These are phyloP conservation scores for Muscicapa comitata DNA, from an alignment of 2,797 vertebrate species.

Conservation along the genomic window DNA sequence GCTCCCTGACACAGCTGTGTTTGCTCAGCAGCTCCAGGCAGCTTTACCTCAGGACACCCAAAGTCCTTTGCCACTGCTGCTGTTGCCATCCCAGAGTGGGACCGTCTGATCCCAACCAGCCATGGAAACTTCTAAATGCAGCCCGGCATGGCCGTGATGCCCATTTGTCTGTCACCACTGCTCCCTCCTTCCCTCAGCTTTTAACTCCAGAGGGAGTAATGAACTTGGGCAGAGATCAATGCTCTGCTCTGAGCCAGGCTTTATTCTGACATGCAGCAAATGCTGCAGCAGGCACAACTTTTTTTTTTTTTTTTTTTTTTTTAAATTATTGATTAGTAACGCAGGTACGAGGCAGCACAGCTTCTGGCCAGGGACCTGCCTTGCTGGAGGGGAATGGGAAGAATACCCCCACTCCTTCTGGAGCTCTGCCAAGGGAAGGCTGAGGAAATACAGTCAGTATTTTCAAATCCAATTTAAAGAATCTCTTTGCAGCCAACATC, in stretches of 20 bases:
- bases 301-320: neutral
- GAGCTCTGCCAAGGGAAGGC: neutral
- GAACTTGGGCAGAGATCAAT: conserved; percentile 9
- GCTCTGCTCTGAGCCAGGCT: neutral
- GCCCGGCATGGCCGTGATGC: fast-evolving
- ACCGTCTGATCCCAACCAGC: neutral
- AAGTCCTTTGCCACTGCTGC: neutral
- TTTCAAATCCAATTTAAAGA: conserved; percentile 1
- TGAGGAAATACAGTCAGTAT: neutral
- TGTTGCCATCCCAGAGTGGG: fast-evolving
- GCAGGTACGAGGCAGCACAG: neutral
- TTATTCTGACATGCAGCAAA: neutral
- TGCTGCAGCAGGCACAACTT: neutral
- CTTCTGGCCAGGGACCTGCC: neutral
- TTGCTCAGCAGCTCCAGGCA: neutral
- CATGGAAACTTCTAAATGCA: neutral
- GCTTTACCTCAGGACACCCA: neutral
- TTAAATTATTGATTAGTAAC: neutral
- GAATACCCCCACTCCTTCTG: neutral
- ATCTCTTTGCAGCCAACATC: neutral
- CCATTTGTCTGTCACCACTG: neutral
- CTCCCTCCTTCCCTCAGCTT: neutral
- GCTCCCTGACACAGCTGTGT: neutral
- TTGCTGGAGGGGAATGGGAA: neutral
- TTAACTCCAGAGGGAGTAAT: neutral